Conservation (phyloP, 2,113 vertebrate genomes). For the Nesogale talazaci region DNA sequence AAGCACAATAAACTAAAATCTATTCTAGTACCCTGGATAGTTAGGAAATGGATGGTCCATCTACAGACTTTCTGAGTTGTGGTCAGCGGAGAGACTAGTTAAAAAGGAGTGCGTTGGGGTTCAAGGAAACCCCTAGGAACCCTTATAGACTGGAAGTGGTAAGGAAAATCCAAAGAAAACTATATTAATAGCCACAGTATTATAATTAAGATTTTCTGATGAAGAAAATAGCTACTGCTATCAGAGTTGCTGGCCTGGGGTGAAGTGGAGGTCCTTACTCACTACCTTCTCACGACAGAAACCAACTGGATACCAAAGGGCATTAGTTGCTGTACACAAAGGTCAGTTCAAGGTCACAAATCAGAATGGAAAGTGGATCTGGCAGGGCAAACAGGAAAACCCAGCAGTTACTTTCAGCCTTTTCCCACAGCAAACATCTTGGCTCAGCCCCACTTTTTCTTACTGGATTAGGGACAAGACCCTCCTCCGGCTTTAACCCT, state of each 20-base stretch:
- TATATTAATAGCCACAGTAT: background rate
- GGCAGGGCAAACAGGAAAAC: background rate
- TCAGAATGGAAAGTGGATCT: background rate
- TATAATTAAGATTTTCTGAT: background rate
- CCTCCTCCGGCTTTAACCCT: background rate
- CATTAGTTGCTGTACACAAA: background rate
- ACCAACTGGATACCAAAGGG: background rate
- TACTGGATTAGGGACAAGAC: background rate
- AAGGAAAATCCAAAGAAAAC: background rate
- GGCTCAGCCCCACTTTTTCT: background rate
- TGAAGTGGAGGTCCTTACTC: background rate
- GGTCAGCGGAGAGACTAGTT: slow-evolving; percentile 36
- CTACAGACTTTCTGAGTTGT: background rate
- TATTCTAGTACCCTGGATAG: background rate
- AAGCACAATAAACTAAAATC: background rate
- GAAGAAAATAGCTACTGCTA: background rate
- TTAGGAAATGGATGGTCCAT: background rate
- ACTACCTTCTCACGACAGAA: background rate
- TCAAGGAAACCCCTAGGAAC: slow-evolving; percentile 16
- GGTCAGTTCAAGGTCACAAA: slow-evolving; percentile 2
- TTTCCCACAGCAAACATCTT: background rate
- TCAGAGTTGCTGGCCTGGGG: background rate
- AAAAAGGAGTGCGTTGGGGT: background rate
- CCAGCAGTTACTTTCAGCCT: background rate
- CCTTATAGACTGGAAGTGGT: background rate